phyloP scores from a whole-genome alignment of 2,888 invertebrate species.

The Bellardia bayeri region DNA sequence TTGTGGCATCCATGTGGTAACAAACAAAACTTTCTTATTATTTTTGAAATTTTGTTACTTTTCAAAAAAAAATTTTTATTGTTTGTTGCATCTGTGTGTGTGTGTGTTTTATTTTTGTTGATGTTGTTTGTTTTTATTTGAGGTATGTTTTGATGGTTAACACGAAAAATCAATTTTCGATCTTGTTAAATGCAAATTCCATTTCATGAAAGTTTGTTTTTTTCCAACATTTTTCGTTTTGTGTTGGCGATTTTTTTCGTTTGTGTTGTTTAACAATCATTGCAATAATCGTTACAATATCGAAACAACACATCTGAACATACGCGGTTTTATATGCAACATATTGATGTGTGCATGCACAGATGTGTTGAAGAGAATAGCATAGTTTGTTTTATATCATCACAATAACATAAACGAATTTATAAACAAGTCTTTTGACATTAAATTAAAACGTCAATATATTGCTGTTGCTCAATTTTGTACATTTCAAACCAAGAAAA shows the following conservation, averaged over 20 bases:
- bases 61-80: conserved; percentile 19
- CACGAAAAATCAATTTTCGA: conserved; percentile 78
- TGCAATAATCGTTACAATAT: conserved; percentile 73
- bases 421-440: no score
- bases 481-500: no score
- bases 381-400: no score
- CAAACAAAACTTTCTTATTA: conserved; percentile 47
- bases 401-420: no score
- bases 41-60: conserved; percentile 38
- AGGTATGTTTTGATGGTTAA: conserved; percentile 75
- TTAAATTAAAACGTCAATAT: no score
- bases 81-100: conserved; percentile 25
- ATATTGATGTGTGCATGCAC: conserved; percentile 46
- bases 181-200: conserved; percentile 78
- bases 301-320: conserved; percentile 70
- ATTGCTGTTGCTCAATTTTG: no score
- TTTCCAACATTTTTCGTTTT: conserved; percentile 48
- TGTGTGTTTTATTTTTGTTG: conserved; percentile 26
- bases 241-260: conserved; percentile 50
- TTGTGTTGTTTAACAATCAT: conserved; percentile 71
- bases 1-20: conserved; percentile 11
- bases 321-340: conserved; percentile 53
- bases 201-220: conserved; percentile 67
- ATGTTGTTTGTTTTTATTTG: conserved; percentile 52
- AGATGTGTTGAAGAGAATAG: background rate